Evolutionary conservation across 2,797 vertebrate species (phyloP), one percentile per base, ranked within the genome.

Genomic region (Craterocephalus amniculus): DNA sequence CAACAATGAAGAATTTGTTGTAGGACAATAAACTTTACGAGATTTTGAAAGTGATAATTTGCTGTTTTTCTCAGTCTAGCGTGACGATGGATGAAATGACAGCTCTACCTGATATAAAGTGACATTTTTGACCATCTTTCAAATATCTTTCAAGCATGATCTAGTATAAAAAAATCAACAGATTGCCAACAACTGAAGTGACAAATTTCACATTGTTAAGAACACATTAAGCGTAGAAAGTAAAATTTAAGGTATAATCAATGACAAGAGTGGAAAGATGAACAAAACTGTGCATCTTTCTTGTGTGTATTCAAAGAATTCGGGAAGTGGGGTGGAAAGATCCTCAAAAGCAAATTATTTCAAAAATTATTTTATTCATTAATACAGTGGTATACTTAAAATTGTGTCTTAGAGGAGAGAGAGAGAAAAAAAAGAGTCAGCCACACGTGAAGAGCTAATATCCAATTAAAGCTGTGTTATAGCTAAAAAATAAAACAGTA

Each of bases 341-440:
- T 38, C 32, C 13, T 61, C n/a, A 38, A 0, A 58, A 8, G 64
- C 13, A 1, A 14, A 94, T 95, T 98, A 97, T 95, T 97, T 99
- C 95, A 97, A 98, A 99, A 99, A 97, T 93, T 86, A 92, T 95
- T 99, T 99, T 98, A 97, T 98, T 99, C 93, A 95, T 96, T 95
- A 94, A 95, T 95, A 94, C 91, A 94, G 91, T 94, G 93, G 90
- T 94, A 96, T 96, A 96, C 94, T 96, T 96, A 97, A 97, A 97
- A 97, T 96, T 92, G 96, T 96, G 96, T 96, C 91, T 94, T 93
- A 97, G 95, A 96, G 87, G 81, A 95, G 94, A 54, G 12, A 49
- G 12, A 51, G 45, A 60, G 29, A 40, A 72, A 80, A 89, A 89
- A 83, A 90, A 87, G 88, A 84, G 83, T 94, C 95, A 96, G 96